Evolutionary conservation across 2,888 invertebrate genomes (phyloP).

Genomic region (Phrixothrix hirtus): DNA sequence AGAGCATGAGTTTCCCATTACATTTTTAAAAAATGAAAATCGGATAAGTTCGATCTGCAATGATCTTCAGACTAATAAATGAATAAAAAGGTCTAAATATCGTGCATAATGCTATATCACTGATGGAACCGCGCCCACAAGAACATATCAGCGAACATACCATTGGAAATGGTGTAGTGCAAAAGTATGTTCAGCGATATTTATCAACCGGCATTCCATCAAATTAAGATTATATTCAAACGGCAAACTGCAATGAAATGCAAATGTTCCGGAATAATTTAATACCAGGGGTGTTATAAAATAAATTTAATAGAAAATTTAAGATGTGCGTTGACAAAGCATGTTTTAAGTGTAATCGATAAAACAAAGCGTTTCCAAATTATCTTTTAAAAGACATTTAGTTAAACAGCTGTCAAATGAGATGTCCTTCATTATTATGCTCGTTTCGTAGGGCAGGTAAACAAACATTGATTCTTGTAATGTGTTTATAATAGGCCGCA

Average conservation of each 20-base stretch:
- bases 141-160: constrained; percentile 28
- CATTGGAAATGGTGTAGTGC: constrained; percentile 35
- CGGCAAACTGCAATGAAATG: constrained; percentile 40
- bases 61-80: neutral
- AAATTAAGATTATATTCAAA: constrained; percentile 44
- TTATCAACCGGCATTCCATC: constrained; percentile 42
- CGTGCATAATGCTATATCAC: constrained; percentile 22
- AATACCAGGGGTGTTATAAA: constrained; percentile 32
- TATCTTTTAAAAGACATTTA: constrained; percentile 29
- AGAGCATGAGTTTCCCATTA: too few relatives aligned
- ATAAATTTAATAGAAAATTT: constrained; percentile 39
- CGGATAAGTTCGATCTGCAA: neutral
- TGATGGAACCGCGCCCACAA: constrained; percentile 31
- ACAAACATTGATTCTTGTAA: constrained; percentile 28
- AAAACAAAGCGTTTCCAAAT: constrained; percentile 20
- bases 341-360: constrained; percentile 13
- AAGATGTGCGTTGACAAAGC: constrained; percentile 3
- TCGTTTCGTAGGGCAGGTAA: constrained; percentile 25
- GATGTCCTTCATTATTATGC: constrained; percentile 27
- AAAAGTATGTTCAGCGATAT: constrained; percentile 35
- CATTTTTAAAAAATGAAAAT: too few relatives aligned
- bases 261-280: constrained; percentile 50
- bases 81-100: constrained; percentile 20
- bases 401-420: constrained; percentile 30
- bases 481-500: constrained; percentile 27